Percentiles rank a stretch among this genome's conserved stretches.
Conservation (phyloP, 2,797 vertebrate genomes). For the Pagetopsis macropterus region DNA sequence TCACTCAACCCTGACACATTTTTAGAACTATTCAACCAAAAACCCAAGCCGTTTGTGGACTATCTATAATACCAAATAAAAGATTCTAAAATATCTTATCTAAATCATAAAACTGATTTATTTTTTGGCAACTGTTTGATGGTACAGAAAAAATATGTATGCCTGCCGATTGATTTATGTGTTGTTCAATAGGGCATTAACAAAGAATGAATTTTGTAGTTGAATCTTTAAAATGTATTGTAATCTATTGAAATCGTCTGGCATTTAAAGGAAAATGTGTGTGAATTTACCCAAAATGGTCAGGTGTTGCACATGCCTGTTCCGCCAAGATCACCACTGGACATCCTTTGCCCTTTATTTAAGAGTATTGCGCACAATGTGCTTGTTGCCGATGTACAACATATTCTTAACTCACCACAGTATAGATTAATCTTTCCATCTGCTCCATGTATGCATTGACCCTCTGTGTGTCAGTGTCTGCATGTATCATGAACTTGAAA, state of each 20-base stretch:
- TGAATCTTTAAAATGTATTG: background rate
- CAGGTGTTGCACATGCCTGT: background rate
- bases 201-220: too few relatives aligned
- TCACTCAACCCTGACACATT: too few relatives aligned
- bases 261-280: background rate
- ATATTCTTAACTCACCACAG: slow-evolving; percentile 14
- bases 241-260: background rate
- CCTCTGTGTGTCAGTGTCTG: slow-evolving; percentile 17
- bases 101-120: background rate
- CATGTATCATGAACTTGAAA: slow-evolving; percentile 24
- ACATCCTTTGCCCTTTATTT: background rate
- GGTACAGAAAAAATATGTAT: background rate
- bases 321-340: slow-evolving; percentile 4
- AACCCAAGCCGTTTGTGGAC: too few relatives aligned
- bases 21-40: too few relatives aligned
- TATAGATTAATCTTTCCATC: slow-evolving; percentile 19
- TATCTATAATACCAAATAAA: too few relatives aligned
- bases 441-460: background rate
- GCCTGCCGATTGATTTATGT: background rate
- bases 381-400: slow-evolving; percentile 22
- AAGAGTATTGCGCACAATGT: slow-evolving; percentile 1
- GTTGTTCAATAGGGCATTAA: background rate
- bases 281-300: background rate
- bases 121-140: background rate
- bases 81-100: too few relatives aligned